phyloP scores from a whole-genome alignment of 2,113 vertebrate genomes.

The Pachycephala philippinensis region DNA sequence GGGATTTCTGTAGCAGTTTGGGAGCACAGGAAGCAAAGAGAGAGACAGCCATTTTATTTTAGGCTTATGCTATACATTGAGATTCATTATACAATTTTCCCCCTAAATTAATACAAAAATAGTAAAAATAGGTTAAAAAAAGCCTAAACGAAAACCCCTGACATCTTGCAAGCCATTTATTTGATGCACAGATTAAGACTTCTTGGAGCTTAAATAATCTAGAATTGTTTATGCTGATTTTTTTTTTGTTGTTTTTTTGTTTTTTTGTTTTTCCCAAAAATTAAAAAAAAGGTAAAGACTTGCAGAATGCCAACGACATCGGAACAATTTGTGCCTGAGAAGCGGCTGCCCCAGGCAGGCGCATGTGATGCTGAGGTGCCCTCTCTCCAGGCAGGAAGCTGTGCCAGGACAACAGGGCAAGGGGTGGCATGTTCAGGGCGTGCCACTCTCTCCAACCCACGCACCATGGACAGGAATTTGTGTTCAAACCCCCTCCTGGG shows the following conservation, averaged over 20 bases:
- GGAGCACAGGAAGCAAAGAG: conserved; percentile 63
- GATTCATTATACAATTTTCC: conserved; percentile 56
- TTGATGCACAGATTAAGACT: conserved; percentile 44
- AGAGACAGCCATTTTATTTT: conserved; percentile 67
- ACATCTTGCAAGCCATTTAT: conserved; percentile 60
- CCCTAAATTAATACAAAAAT: conserved; percentile 68
- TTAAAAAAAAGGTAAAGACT: not conserved
- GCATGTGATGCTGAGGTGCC: not conserved
- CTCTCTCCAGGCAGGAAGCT: not conserved
- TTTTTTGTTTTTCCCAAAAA: not conserved
- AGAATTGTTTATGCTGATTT: not conserved
- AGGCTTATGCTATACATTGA: conserved; percentile 65
- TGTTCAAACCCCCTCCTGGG: not conserved
- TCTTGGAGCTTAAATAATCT: conserved; percentile 21
- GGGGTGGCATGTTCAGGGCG: not conserved
- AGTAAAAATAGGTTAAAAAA: conserved; percentile 67
- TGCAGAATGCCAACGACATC: not conserved
- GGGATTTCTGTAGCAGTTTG: not conserved
- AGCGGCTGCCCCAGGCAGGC: not conserved
- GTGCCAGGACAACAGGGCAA: not conserved
- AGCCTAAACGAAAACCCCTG: conserved; percentile 44
- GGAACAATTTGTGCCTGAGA: not conserved
- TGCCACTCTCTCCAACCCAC: not conserved
- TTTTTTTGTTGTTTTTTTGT: not conserved
- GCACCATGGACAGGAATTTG: not conserved